Conservation (phyloP, 2,113 vertebrate species). For the Zapus hudsonius region DNA sequence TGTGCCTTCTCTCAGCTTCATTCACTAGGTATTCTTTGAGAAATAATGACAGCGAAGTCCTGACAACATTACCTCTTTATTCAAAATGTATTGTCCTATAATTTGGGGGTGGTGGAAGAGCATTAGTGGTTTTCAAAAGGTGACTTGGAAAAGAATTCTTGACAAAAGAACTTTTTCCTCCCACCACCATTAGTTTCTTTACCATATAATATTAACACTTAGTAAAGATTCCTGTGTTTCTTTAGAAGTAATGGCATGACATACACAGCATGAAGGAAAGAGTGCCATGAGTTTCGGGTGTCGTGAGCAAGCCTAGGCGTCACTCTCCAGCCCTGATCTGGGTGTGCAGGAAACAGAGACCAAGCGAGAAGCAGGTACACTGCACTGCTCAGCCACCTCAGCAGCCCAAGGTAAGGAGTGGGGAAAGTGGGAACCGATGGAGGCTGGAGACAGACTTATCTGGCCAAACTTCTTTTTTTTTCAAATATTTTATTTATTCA, state of each 20-base stretch:
- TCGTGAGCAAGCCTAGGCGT: neutral
- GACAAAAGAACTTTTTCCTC: neutral
- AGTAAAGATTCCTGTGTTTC: neutral
- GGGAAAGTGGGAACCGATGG: neutral
- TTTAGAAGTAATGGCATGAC: constrained; percentile 23
- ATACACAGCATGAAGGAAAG: neutral
- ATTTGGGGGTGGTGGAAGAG: neutral
- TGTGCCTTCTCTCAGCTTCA: neutral
- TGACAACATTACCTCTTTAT: neutral
- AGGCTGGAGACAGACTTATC: neutral
- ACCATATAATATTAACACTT: neutral
- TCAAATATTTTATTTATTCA: too few relatives aligned
- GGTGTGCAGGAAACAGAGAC: neutral
- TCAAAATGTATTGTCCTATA: constrained; percentile 25
- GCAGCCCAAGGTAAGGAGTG: too few relatives aligned
- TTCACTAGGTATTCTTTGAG: neutral
- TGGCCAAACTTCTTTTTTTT: neutral
- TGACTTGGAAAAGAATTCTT: neutral
- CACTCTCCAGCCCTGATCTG: neutral
- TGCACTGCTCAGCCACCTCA: neutral
- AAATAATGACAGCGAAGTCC: neutral
- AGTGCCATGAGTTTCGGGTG: too few relatives aligned
- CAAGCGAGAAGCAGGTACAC: neutral
- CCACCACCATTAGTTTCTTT: neutral
- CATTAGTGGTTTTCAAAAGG: neutral